These are phyloP conservation scores for Meandrina meandrites DNA, from an alignment of 92 coral and sea anemone species.

Conservation along the genomic window DNA sequence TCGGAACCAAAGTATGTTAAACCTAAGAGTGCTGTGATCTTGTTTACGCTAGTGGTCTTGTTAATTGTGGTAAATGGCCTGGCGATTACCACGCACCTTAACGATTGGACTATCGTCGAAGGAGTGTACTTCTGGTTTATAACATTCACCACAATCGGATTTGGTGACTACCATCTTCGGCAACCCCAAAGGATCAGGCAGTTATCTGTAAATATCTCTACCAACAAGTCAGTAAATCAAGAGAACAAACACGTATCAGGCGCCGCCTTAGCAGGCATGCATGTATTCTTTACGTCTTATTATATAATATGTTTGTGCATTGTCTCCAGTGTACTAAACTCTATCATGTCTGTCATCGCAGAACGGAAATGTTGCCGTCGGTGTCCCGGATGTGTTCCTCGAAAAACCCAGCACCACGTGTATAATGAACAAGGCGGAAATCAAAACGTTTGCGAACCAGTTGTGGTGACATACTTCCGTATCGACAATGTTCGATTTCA, in stretches of 20 bases:
- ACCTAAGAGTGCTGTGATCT: constrained; percentile 30
- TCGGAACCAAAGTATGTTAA: constrained; percentile 8
- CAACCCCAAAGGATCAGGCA: neutral
- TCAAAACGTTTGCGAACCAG: too few species aligned
- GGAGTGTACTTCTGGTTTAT: constrained; percentile 49
- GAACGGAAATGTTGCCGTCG: neutral
- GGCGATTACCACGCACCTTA: neutral
- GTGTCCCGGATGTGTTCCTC: neutral
- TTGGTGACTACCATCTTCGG: constrained; percentile 34
- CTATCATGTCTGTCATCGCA: constrained; percentile 35
- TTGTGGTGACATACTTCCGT: too few species aligned
- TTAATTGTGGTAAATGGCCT: neutral
- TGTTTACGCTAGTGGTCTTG: constrained; percentile 1
- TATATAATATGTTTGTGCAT: constrained; percentile 34
- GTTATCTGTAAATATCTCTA: neutral
- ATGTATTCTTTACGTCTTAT: neutral
- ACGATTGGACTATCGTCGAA: constrained; percentile 30
- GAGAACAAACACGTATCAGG: neutral
- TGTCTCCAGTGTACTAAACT: constrained; percentile 48
- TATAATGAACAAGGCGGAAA: neutral
- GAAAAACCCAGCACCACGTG: neutral
- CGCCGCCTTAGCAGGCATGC: neutral
- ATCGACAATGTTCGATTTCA: too few species aligned
- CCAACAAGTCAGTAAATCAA: neutral
- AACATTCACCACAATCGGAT: constrained; percentile 50